Conservation (phyloP, 1,140 invertebrate species). For the Zaprionus tsacasi region DNA sequence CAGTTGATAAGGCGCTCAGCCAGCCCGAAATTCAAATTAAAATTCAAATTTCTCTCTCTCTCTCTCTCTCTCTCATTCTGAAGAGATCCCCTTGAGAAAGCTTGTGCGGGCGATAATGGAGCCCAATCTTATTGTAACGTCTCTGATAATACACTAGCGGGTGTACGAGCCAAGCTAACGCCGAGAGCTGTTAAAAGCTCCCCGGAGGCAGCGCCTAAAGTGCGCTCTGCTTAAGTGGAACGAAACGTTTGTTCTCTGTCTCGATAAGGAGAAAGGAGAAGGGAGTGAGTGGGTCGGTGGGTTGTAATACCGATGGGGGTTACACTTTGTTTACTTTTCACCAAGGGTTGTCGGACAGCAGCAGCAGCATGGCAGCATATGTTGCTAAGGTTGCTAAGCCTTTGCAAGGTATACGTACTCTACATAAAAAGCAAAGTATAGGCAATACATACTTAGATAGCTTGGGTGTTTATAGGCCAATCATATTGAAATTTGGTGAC, state of each 20-base stretch:
- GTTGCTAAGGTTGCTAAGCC: background rate
- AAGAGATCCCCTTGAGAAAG: background rate
- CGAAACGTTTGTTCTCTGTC: conserved; percentile 16
- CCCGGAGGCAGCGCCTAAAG: conserved; percentile 25
- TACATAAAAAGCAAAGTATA: too few relatives aligned
- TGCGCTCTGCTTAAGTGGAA: conserved; percentile 23
- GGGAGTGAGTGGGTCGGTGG: background rate
- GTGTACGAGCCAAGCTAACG: background rate
- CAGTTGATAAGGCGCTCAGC: background rate
- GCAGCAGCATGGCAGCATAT: background rate
- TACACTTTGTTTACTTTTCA: conserved; percentile 65
- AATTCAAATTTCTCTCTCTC: conserved; percentile 11
- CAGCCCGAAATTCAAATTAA: background rate
- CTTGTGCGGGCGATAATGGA: conserved; percentile 18
- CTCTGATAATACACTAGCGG: background rate
- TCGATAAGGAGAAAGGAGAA: background rate
- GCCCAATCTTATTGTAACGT: conserved; percentile 21
- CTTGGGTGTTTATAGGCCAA: too few relatives aligned
- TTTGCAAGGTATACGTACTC: too few relatives aligned
- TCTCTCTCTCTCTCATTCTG: too few relatives aligned
- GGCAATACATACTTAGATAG: too few relatives aligned
- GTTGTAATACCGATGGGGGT: background rate
- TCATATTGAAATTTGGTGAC: too few relatives aligned
- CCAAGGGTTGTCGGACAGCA: conserved; percentile 4
- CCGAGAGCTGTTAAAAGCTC: conserved; percentile 27